phyloP scores from a whole-genome alignment of 1,140 invertebrate species.

The Sitobion miscanthi region DNA sequence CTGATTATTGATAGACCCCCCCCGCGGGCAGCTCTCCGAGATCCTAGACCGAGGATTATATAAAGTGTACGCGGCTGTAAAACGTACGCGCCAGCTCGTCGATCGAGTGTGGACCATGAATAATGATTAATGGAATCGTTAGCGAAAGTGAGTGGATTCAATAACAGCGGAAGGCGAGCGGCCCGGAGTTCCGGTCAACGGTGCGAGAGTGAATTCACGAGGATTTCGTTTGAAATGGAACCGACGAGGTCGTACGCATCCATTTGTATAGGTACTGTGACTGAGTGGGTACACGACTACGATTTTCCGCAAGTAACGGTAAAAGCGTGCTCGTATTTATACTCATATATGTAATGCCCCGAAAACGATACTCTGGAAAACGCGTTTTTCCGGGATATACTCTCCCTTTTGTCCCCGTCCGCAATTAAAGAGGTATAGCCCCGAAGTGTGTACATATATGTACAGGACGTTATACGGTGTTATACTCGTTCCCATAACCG shows the following conservation, averaged over 20 bases:
- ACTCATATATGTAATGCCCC: background rate
- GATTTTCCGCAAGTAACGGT: background rate
- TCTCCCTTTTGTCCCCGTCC: background rate
- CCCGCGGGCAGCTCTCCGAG: background rate
- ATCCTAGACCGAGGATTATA: background rate
- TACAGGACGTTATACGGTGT: background rate
- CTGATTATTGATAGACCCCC: background rate
- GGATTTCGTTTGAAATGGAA: background rate
- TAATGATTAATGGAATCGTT: constrained; percentile 35
- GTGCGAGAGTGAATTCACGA: background rate
- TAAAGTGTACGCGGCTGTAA: background rate
- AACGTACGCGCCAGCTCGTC: background rate
- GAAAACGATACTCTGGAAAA: background rate
- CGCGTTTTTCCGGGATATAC: background rate
- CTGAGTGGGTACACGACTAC: background rate
- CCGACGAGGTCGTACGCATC: background rate
- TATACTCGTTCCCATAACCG: background rate
- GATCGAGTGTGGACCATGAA: background rate
- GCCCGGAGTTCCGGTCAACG: background rate
- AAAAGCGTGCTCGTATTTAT: background rate
- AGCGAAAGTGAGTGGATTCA: background rate
- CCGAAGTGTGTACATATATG: background rate
- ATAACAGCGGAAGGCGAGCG: background rate
- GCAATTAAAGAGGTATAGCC: background rate
- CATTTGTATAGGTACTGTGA: background rate